Base-by-base conservation (phyloP, 2,113 vertebrate species). In the Thomomys bottae region DNA sequence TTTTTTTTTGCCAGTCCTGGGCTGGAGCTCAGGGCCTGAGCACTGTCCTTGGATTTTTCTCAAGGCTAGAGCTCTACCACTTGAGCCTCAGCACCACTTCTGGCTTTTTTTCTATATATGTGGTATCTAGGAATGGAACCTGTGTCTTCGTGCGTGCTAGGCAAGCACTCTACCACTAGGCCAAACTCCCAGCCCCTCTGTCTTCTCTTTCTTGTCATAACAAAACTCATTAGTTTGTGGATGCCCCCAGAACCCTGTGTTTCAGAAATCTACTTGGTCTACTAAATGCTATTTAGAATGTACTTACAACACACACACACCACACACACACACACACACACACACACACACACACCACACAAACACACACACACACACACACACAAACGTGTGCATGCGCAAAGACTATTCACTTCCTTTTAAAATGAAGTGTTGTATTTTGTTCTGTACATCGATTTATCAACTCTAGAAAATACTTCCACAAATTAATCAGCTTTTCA, bases 401-500 rank as follows among this genome's bases (percentile, higher is more conserved):
- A 45, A n/a, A 45, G 32, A 67, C 6, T 75, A 66, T 73, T 66
- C 66, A 78, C 49, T 88, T 88, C 79, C 26, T 81, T 90, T 93
- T 59, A 54, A 92, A 94, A 81, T 24, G 40, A 84, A 57, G 76
- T 71, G 42, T 4, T 66, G n/a, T 23, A 6, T 21, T 67, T 85
- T 57, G 49, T 17, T 61, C 61, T 71, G 72, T 64, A 67, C 86
- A 63, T 34, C 93, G 79, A 93, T 87, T 88, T 87, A 95, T 94
- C 71, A 81, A 81, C 84, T 72, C 64, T 71, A 73, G 45, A 88
- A 92, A 93, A 87, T 73, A 68, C 36, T 92, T 80, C 67, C 40
- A 86, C 75, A 90, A 90, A 89, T 83, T 84, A 87, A 93, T 94
- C 71, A 84, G 83, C 68, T 82, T 90, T 95, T 96, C 88, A 87